These are phyloP conservation scores for Melanotaenia maccullochi DNA, from an alignment of 2,797 vertebrate genomes.

Conservation along the genomic window DNA sequence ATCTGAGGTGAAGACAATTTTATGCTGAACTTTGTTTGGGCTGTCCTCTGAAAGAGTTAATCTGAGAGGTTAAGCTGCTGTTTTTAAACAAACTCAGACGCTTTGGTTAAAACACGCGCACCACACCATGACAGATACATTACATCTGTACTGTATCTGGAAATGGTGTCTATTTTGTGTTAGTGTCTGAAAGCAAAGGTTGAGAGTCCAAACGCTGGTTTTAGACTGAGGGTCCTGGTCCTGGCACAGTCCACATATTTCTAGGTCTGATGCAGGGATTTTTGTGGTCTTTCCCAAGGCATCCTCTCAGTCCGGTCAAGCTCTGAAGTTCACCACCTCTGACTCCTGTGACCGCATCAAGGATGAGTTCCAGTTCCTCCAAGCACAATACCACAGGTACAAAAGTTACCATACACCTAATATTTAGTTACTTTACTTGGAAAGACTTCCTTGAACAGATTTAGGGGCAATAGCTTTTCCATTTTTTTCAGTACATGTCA, in stretches of 20 bases:
- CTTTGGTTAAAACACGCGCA: slow-evolving; percentile 19
- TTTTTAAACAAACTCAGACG: slow-evolving; percentile 55
- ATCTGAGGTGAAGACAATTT: slow-evolving; percentile 14
- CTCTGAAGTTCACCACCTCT: slow-evolving; percentile 97
- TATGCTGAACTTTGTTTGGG: slow-evolving; percentile 25
- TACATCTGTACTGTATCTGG: neutral
- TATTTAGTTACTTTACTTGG: neutral
- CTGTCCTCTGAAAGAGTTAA: slow-evolving; percentile 54
- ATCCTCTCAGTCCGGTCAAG: slow-evolving; percentile 94
- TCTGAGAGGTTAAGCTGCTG: slow-evolving; percentile 48
- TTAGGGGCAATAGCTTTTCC: neutral
- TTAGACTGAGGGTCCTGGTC: neutral
- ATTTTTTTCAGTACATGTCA: too few relatives aligned
- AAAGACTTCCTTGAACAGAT: neutral
- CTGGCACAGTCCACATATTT: neutral
- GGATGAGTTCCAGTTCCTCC: slow-evolving; percentile 97
- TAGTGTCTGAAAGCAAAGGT: neutral
- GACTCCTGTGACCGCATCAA: slow-evolving; percentile 99
- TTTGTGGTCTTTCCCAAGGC: slow-evolving; percentile 77
- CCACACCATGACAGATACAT: slow-evolving; percentile 5
- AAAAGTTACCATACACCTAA: neutral
- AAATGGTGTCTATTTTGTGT: slow-evolving; percentile 7
- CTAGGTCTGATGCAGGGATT: neutral
- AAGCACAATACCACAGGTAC: slow-evolving; percentile 97
- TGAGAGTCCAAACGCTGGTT: neutral